Evolutionary conservation across 1,140 invertebrate genomes (phyloP).

Genomic region (Gryllus bimaculatus): DNA sequence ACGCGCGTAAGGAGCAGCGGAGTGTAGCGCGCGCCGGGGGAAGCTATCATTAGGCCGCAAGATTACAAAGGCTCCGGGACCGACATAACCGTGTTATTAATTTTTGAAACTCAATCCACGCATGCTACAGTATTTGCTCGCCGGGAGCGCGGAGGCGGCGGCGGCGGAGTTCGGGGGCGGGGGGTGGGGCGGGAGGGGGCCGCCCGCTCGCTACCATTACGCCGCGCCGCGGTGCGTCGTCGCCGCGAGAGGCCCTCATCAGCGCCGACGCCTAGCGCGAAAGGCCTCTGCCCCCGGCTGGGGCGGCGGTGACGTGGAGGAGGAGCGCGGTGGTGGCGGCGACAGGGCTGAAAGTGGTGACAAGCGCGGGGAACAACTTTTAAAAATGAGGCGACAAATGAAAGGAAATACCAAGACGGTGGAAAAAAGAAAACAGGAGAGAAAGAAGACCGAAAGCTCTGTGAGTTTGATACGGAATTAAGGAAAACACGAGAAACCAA

Average conservation of each 20-base stretch:
- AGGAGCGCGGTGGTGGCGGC: too few species aligned
- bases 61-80: constrained; percentile 15
- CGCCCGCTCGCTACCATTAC: neutral
- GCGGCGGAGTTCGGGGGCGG: neutral
- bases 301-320: too few species aligned
- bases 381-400: too few species aligned
- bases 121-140: constrained; percentile 17
- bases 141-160: neutral
- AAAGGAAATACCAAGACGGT: too few species aligned
- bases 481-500: too few species aligned
- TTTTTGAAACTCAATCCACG: constrained; percentile 20
- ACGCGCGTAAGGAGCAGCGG: constrained; percentile 5
- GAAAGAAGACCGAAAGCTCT: too few species aligned
- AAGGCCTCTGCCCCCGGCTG: too few species aligned
- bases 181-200: neutral
- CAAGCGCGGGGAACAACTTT: too few species aligned
- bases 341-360: too few species aligned
- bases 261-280: neutral
- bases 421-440: too few species aligned
- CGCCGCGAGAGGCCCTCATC: neutral
- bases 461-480: too few species aligned
- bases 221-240: too few species aligned
- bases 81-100: constrained; percentile 19
- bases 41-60: constrained; percentile 14
- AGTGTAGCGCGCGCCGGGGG: neutral